Conservation (phyloP, 2,797 vertebrate genomes). For the Pantherophis alleghaniensis region DNA sequence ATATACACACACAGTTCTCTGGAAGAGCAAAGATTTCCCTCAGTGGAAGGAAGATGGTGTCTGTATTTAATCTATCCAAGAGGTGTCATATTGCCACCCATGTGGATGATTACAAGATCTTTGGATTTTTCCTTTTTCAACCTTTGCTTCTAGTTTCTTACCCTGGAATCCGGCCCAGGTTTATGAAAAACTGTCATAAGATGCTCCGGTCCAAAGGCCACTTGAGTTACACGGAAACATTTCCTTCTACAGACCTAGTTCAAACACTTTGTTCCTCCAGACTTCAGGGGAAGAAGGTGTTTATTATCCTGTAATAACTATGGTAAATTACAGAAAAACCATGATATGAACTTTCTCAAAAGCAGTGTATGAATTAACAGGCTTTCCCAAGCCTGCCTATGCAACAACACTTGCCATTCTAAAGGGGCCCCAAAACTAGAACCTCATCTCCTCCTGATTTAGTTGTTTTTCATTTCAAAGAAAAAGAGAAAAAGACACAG, state of each 20-base stretch:
- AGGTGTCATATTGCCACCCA: background rate
- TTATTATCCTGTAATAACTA: background rate
- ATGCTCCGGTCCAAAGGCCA: conserved; percentile 20
- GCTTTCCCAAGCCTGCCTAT: background rate
- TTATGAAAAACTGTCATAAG: conserved; percentile 19
- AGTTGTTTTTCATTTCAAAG: background rate
- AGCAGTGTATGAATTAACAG: background rate
- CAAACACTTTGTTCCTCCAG: background rate
- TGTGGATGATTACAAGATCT: background rate
- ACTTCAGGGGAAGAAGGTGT: background rate
- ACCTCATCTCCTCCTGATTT: background rate
- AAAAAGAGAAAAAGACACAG: background rate
- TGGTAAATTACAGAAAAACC: background rate
- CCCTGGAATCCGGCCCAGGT: background rate
- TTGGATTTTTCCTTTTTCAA: background rate
- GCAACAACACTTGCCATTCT: background rate
- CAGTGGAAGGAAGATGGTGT: background rate
- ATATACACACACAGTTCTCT: background rate
- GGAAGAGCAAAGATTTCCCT: background rate
- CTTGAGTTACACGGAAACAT: background rate
- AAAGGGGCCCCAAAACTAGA: background rate
- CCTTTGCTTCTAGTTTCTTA: background rate
- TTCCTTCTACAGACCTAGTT: conserved; percentile 18
- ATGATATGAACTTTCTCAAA: background rate
- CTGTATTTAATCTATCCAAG: conserved; percentile 1